Conservation (phyloP, 2,113 vertebrate species). For the Leptocoma aspasia region DNA sequence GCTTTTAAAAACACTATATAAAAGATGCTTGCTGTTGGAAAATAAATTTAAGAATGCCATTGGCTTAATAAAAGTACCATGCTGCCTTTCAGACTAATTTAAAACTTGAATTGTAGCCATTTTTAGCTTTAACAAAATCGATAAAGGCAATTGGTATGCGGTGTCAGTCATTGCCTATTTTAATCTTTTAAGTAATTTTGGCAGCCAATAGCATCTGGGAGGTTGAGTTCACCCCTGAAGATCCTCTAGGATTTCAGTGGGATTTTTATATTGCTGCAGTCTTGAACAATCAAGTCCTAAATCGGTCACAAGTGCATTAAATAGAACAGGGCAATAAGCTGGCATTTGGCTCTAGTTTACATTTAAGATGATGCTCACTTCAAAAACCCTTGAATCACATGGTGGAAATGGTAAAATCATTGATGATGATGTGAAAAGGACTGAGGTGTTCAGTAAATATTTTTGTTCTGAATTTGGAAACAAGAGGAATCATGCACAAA, state of each 20-base stretch:
- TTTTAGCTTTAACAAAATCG: constrained; percentile 6
- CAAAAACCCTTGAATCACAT: neutral
- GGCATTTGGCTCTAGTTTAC: neutral
- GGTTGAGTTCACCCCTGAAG: neutral
- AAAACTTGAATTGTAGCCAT: constrained; percentile 41
- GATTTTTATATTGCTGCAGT: neutral
- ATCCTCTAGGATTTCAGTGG: neutral
- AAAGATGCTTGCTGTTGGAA: neutral
- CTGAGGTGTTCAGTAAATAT: constrained; percentile 24
- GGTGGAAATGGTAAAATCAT: neutral
- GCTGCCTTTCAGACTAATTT: constrained; percentile 4
- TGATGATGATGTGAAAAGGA: neutral
- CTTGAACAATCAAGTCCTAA: neutral
- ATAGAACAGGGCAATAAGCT: neutral
- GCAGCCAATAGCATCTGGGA: neutral
- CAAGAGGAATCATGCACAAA: neutral
- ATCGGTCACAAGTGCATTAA: neutral
- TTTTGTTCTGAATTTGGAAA: constrained; percentile 31
- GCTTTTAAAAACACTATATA: neutral
- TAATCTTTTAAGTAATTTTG: neutral
- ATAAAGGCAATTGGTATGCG: neutral
- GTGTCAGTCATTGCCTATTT: neutral
- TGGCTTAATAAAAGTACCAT: neutral
- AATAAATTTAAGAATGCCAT: neutral
- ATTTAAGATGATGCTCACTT: neutral